Evolutionary conservation across 2,888 invertebrate genomes (phyloP).

Genomic region (Smittia aterrima): DNA sequence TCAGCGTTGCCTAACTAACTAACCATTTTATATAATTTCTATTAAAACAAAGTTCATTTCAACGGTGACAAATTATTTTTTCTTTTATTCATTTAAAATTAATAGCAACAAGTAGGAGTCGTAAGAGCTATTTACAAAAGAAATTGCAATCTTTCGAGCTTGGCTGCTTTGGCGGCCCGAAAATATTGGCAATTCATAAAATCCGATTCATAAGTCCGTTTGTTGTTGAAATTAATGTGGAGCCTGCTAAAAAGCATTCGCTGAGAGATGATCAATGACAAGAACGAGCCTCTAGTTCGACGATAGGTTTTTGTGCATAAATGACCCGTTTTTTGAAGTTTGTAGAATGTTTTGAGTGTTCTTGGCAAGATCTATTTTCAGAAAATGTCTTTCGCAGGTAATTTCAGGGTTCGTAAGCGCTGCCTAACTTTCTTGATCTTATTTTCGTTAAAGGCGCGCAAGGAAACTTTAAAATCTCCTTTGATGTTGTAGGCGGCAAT

Average conservation of each 20-base stretch:
- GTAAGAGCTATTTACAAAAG: conserved; percentile 39
- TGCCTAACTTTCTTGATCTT: not conserved
- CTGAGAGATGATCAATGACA: not conserved
- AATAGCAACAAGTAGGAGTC: conserved; percentile 29
- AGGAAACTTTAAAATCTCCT: not conserved
- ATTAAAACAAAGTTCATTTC: not conserved
- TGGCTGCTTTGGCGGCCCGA: not conserved
- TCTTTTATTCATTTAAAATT: conserved; percentile 25
- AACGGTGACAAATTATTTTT: conserved; percentile 38
- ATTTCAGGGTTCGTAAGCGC: not conserved
- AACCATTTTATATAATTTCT: not conserved
- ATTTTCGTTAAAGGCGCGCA: not conserved
- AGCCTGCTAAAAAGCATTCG: not conserved
- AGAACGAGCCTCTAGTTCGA: conserved; percentile 19
- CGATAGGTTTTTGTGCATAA: not conserved
- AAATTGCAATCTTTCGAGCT: not conserved
- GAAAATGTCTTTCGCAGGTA: not conserved
- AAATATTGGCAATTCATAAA: conserved; percentile 2
- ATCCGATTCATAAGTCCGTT: conserved; percentile 35
- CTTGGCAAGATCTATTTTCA: not conserved
- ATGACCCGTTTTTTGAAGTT: conserved; percentile 14
- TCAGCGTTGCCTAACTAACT: no score
- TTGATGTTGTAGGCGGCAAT: not conserved
- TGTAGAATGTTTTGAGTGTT: not conserved
- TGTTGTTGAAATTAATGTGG: not conserved